Evolutionary conservation across 2,113 vertebrate genomes (phyloP).

Genomic region (Picathartes gymnocephalus): DNA sequence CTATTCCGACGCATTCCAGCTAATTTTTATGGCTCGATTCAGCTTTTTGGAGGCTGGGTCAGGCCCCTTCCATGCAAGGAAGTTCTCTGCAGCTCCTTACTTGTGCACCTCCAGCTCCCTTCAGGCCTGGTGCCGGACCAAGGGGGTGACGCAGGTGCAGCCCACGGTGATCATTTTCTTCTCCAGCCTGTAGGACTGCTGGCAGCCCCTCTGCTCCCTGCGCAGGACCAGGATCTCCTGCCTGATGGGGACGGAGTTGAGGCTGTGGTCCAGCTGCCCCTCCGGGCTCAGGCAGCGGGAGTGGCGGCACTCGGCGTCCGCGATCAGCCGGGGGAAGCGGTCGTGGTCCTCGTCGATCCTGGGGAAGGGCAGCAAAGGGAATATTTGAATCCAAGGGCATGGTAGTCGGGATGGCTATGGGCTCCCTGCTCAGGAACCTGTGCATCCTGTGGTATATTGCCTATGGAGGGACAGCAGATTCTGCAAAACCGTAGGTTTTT

Average conservation of each 20-base stretch:
- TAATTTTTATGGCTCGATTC: not conserved
- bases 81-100: accelerated
- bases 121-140: conserved; percentile 25
- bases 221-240: conserved; percentile 74
- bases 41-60: not conserved
- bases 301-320: conserved; percentile 62
- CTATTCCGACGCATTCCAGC: not conserved
- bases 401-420: accelerated
- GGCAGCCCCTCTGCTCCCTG: conserved; percentile 47
- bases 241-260: conserved; percentile 66
- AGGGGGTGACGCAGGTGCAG: conserved; percentile 69
- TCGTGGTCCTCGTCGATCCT: conserved; percentile 65
- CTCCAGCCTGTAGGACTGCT: conserved; percentile 60
- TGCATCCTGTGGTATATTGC: not conserved
- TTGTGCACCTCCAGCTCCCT: not conserved
- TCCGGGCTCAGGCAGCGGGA: not conserved
- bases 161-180: conserved; percentile 69
- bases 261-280: conserved; percentile 25
- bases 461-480: not conserved
- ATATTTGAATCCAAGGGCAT: not conserved
- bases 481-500: not conserved
- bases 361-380: not conserved
- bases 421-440: accelerated
- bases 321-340: conserved; percentile 62
- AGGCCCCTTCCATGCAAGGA: accelerated